Base-by-base conservation (phyloP, 2,113 vertebrate genomes). In the Felis chaus region DNA sequence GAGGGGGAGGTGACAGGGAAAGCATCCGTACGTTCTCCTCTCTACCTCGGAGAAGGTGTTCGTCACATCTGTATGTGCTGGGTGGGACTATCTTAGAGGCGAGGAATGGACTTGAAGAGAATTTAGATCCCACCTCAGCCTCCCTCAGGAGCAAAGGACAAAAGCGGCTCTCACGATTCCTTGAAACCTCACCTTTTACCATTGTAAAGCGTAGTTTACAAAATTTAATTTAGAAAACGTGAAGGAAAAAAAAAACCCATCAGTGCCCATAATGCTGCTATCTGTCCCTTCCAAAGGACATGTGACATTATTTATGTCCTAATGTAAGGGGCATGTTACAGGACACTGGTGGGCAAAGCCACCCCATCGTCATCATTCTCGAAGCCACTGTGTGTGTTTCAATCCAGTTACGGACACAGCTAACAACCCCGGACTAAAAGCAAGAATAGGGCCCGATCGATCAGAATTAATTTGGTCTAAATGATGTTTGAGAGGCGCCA, bases 401-500 rank as follows among this genome's bases (percentile, higher is more conserved):
- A 13, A 1, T 45, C 27, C 89, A 14, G 2, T 41, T 63, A 85
- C 18, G 15, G 57, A 7, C 53, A 39, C 25, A 89, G 53, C 63
- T 19, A 57, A 88, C 16, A 29, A 69, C 36, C 80, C 61, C 41
- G 61, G 45, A 39, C 36, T 29, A 31, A 91, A 69, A 91, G 23
- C 45, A 48, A 57, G 39, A 66, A 79, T 2, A 5, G 50, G 2
- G 23, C 41, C 36, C 4, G 10, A 41, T 80, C 79, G 7, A 39
- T 89, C 85, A 93, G 92, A 80, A 89, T 81, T 74, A 69, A 50
- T 83, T 86, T 76, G 53, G 65, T 89, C 92, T 69, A 69, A 86
- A 27, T 41, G 63, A 74, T 69, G 31, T 81, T 53, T 8, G 55
- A 95, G 89, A 86, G 69, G n/a, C 79, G 39, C 3, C 31, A 2